These are phyloP conservation scores for Leptonema lineaticorne DNA, from an alignment of 1,140 invertebrate genomes.

Conservation along the genomic window DNA sequence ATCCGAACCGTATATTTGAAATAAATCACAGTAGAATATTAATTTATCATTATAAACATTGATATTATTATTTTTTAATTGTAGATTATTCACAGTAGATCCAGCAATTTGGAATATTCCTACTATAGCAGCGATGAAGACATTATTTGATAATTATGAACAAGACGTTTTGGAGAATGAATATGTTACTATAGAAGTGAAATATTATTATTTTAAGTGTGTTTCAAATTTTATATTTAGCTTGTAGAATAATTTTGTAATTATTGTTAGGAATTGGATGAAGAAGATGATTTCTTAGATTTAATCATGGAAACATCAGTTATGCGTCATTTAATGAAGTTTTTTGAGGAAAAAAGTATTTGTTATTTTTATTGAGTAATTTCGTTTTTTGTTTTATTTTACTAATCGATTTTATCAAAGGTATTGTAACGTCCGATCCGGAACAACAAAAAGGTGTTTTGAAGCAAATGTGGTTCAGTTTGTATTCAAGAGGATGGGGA, in stretches of 20 bases:
- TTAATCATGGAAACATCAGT: conserved; percentile 71
- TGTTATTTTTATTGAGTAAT: conserved; percentile 14
- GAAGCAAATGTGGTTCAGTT: conserved; percentile 76
- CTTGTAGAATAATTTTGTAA: neutral
- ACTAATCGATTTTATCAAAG: conserved; percentile 46
- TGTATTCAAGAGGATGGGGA: conserved; percentile 75
- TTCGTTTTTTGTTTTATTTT: too few relatives aligned
- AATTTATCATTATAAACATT: neutral
- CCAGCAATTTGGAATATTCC: conserved; percentile 60
- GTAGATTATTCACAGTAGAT: conserved; percentile 64
- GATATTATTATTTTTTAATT: conserved; percentile 24
- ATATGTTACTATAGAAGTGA: conserved; percentile 72
- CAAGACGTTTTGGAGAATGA: conserved; percentile 73
- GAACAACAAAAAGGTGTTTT: conserved; percentile 71
- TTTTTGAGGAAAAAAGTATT: conserved; percentile 68
- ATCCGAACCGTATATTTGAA: conserved; percentile 66
- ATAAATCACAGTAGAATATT: neutral
- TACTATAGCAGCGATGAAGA: conserved; percentile 67
- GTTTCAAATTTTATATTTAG: neutral
- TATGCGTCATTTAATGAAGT: conserved; percentile 72
- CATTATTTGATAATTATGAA: conserved; percentile 77
- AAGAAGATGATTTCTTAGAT: conserved; percentile 76
- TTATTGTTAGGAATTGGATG: conserved; percentile 61
- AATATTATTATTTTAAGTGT: neutral
- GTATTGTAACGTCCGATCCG: conserved; percentile 60